Base-by-base conservation (phyloP, 2,888 invertebrate species). In the Philereme transversata region DNA sequence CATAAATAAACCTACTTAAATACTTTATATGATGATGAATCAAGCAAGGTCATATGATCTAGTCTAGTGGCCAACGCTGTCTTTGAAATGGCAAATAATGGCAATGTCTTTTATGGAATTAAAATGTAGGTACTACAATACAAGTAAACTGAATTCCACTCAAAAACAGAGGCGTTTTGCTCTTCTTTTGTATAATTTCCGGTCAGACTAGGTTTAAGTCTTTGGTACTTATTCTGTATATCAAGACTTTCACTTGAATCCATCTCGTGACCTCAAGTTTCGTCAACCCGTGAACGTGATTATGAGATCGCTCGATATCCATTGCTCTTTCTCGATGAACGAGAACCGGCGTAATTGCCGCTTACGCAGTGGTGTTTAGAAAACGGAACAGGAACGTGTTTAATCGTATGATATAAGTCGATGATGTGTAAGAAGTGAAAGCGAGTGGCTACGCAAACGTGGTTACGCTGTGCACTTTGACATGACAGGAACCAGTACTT, bases 191-290 rank as follows among this genome's bases (percentile, higher is more conserved):
- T 22, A 22, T 22, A 22, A 22, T 22, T 22, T 22, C 22, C 22
- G 22, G 22, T 22, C 22, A 22, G 22, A 22, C 22, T 22, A 22
- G 22, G 22, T 22, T 22, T 22, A 22, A 22, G 22, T 22, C 3
- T 22, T 22, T 22, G 22, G 22, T 22, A 22, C 1, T 22, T 22
- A 22, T 22, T 22, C 22, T 22, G 59, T 57, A 54, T 57, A 64
- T 60, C 55, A 74, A 64, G 67, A 82, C 83, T 83, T 83, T 83
- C 77, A 81, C 81, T 81, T 63, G 69, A 67, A 72, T 74, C 71
- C 74, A 79, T 78, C 80, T 78, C 70, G 72, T 77, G 81, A 82
- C 83, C 83, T 81, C 81, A 54, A 60, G 60, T 61, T 64, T 60
- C 51, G 51, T 59, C 56, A 51, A 67, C 51, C 55, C 56, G 58